These are phyloP conservation scores for Pterobdella sp. DNA, from an alignment of 2,888 invertebrate species.

Conservation along the genomic window DNA sequence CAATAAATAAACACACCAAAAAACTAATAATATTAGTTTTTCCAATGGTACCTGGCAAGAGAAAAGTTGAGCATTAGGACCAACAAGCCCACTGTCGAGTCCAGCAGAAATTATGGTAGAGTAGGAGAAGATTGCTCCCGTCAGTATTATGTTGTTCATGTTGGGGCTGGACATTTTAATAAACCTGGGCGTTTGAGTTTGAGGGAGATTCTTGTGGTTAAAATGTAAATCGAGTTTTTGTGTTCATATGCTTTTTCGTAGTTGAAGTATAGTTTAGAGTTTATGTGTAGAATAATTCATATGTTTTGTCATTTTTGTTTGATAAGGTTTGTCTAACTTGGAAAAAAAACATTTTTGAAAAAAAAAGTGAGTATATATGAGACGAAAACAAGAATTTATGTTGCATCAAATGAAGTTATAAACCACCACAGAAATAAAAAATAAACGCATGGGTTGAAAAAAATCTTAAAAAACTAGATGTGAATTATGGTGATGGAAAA, in stretches of 20 bases:
- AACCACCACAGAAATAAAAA: no score
- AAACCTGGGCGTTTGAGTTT: conserved; percentile 34
- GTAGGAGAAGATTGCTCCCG: conserved; percentile 38
- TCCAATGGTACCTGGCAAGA: conserved; percentile 40
- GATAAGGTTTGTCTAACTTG: neutral
- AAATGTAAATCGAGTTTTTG: neutral
- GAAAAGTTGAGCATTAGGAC: conserved; percentile 29
- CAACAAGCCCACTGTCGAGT: conserved; percentile 34
- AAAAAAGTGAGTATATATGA: no score
- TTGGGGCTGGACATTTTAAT: conserved; percentile 43
- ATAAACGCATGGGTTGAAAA: no score
- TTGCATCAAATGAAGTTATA: no score
- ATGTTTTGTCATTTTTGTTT: conserved; percentile 1
- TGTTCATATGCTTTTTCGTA: neutral
- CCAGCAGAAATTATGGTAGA: conserved; percentile 38
- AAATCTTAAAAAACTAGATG: no score
- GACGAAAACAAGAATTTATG: no score
- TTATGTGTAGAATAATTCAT: neutral
- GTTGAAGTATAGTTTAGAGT: neutral
- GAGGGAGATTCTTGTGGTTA: neutral
- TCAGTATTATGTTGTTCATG: conserved; percentile 41
- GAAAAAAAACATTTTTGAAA: no score
- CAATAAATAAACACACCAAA: no score
- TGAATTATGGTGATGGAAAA: no score
- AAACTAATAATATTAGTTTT: no score